Evolutionary conservation across 2,797 vertebrate genomes (phyloP), one percentile per base, ranked within the genome.

Genomic region (Tapirus indicus): DNA sequence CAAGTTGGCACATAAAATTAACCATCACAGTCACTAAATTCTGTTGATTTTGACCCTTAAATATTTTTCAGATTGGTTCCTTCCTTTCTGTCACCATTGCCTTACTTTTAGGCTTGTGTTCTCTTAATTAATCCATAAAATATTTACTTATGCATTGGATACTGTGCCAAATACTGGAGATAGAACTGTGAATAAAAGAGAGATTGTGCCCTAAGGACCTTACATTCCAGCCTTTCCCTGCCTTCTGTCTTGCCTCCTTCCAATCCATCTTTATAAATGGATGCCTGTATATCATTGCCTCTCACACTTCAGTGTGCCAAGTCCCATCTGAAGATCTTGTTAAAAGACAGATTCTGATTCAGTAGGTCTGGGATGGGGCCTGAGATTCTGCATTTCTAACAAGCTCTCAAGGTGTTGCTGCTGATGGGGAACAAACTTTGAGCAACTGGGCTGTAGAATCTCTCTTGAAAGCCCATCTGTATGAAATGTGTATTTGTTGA

Each of bases 101-200:
- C 20, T 94, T 87, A 69, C 74, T 88, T 52, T 71, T 60, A 86
- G 82, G 68, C 60, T 91, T 86, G 29, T 62, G 38, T 84, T 95
- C 54, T 84, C 91, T 88, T 80, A 95, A 91, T 90, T 86, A 71
- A 93, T 91, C 72, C 52, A 66, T 56, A 85, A 85, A 97, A 75
- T 69, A 75, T 56, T 88, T 54, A 78, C 35, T 88, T 79, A 60
- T 25, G 8, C 85, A 83, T 86, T 62, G 87, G 49, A 32, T 47
- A 88, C 44, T 71, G 66, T 80, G 75, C n/a, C 25, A 90, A 88
- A 86, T 60, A 69, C 44, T 83, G 21, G 17, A 82, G 44, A 66
- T 66, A 77, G 21, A 80, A 72, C 21, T 82, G 56, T 91, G 32
- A 91, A 74, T 82, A 52, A 78, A 64, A 68, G 32, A 74, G 5